These are phyloP conservation scores for Clanis bilineata DNA, from an alignment of 2,888 invertebrate species.

Conservation along the genomic window DNA sequence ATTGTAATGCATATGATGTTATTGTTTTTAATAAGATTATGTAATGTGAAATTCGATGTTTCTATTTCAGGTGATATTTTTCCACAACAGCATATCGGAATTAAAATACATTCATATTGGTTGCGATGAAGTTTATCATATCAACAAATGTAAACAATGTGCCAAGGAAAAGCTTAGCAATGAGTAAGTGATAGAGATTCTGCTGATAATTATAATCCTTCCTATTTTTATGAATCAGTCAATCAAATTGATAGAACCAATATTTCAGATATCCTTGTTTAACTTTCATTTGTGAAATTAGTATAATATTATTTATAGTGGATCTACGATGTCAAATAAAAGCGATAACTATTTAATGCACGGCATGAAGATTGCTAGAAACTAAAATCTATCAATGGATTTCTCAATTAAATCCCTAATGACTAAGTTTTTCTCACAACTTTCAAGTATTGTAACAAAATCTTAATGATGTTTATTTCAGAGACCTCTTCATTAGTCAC, in stretches of 20 bases:
- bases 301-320: too few relatives aligned
- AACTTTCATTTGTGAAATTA: too few relatives aligned
- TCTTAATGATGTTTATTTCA: constrained; percentile 40
- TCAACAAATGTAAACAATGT: constrained; percentile 85
- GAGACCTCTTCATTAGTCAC: constrained; percentile 84
- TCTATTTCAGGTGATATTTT: constrained; percentile 58
- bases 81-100: constrained; percentile 52
- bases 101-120: constrained; percentile 86
- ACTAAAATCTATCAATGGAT: too few relatives aligned
- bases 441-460: not conserved
- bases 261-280: too few relatives aligned
- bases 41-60: not conserved
- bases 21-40: not conserved
- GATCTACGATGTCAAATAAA: too few relatives aligned
- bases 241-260: constrained; percentile 3
- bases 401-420: too few relatives aligned
- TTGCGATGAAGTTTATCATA: constrained; percentile 90
- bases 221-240: too few relatives aligned
- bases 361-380: too few relatives aligned
- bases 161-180: constrained; percentile 19
- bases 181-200: constrained; percentile 1
- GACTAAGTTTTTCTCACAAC: not conserved
- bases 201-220: too few relatives aligned
- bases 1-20: too few relatives aligned
- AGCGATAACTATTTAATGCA: too few relatives aligned